phyloP scores from a whole-genome alignment of 2,797 vertebrate genomes.

The Kryptopterus vitreolus region DNA sequence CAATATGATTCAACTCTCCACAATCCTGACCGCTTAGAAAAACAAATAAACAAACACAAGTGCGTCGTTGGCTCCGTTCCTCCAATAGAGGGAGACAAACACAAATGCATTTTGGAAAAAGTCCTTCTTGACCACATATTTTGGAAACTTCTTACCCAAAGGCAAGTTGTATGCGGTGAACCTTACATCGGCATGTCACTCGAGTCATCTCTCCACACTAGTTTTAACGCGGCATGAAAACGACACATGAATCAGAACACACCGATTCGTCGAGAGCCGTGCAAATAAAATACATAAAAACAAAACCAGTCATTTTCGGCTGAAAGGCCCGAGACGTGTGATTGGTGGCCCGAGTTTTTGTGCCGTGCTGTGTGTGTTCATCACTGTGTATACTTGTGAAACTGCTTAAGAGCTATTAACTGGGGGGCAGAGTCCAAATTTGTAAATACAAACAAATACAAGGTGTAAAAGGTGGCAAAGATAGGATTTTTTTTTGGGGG shows the following conservation, averaged over 20 bases:
- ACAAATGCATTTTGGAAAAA: background rate
- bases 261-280: background rate
- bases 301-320: background rate
- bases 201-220: background rate
- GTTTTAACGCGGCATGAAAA: background rate
- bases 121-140: too few species aligned
- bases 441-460: background rate
- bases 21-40: too few species aligned
- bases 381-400: background rate
- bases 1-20: background rate
- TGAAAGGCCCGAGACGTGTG: background rate
- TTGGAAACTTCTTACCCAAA: background rate
- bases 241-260: background rate
- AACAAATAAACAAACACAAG: too few species aligned
- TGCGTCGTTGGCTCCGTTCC: too few species aligned
- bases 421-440: background rate
- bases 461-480: too few species aligned
- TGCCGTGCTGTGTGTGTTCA: slow-evolving; percentile 2
- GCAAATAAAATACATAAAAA: background rate
- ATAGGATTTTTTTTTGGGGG: too few species aligned
- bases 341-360: too few species aligned
- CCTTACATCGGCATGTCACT: background rate
- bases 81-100: slow-evolving; percentile 46
- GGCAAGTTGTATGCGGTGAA: background rate
- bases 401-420: slow-evolving; percentile 7